phyloP scores from a whole-genome alignment of 2,888 invertebrate species.

The Yponomeuta plumbellus region DNA sequence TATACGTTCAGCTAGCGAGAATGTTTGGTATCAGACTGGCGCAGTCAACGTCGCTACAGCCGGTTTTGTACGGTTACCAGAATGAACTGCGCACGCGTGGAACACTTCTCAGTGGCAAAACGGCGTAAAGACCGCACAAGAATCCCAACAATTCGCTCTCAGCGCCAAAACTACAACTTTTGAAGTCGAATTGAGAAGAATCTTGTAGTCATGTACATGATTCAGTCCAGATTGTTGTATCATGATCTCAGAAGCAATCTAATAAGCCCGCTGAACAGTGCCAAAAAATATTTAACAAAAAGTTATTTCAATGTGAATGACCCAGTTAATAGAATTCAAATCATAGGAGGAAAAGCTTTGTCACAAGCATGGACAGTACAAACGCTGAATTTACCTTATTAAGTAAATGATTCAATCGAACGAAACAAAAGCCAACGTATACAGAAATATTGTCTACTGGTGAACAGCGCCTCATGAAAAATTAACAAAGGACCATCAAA shows the following conservation, averaged over 20 bases:
- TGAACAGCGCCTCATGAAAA: background rate
- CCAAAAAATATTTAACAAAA: background rate
- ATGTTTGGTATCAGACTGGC: slow-evolving; percentile 73
- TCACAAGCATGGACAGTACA: background rate
- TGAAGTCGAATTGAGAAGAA: slow-evolving; percentile 41
- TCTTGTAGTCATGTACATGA: slow-evolving; percentile 40
- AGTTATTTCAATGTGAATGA: background rate
- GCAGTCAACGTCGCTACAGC: slow-evolving; percentile 58
- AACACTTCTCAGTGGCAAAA: slow-evolving; percentile 36
- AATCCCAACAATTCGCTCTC: slow-evolving; percentile 58
- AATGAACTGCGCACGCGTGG: slow-evolving; percentile 64
- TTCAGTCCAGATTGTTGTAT: slow-evolving; percentile 56
- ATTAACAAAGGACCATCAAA: background rate
- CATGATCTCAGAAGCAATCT: slow-evolving; percentile 33
- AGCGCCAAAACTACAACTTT: slow-evolving; percentile 53
- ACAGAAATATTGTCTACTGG: background rate
- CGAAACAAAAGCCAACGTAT: background rate
- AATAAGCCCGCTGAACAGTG: background rate
- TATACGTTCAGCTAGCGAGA: slow-evolving; percentile 64
- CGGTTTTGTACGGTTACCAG: slow-evolving; percentile 64
- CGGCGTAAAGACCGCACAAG: slow-evolving; percentile 39
- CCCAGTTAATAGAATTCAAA: background rate
- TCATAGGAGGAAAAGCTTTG: background rate
- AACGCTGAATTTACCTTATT: background rate
- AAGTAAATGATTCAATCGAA: background rate